Base-by-base conservation (phyloP, 30 jellyfish, hydroid and myxozoan species). In the Chrysaora quinquecirrha region DNA sequence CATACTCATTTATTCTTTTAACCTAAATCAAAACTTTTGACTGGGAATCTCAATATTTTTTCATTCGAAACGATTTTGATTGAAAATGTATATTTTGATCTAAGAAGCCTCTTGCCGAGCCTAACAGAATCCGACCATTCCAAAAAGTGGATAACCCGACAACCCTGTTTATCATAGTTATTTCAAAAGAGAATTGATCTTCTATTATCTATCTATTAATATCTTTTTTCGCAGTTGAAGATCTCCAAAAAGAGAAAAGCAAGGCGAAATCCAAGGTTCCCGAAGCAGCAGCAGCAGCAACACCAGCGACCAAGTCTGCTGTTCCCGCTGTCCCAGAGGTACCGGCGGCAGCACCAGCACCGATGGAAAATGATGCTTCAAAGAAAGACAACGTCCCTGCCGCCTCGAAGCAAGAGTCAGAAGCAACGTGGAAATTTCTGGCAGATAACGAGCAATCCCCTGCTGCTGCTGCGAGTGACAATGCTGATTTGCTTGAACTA, bases 351-450 rank as follows among this genome's bases (percentile, higher is more conserved):
- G 77, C 19, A 9, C 67, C 71, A 2, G 54, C 77, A 31, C 64
- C 69, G 28, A 69, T 67, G 18, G 65, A 81, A 69, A 30, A 75
- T 1, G 29, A 52, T 52, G 68, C 24, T 2, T 19, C 68, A 52
- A 52, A 52, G 25, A 12, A 20, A 52, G 68, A 52, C 25, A 19
- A 12, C 9, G 68, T 52, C 6, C 68, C 68, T 10, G 68, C 68
- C 2, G 68, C 24, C 68, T 52, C 68, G 6, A 52, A 52, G 29
- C 68, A 52, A 52, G 91, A 81, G 64, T 81, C 91, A 4, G 91
- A 81, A 58, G 91, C 91, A 61, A 81, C 73, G 34, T 81, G 91
- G 91, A 81, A 74, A 22, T 81, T 81, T 71, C 48, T 72, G 1
- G 68, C 78, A 10, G 76, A 47, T 0, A 46, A 49, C 33, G 24